These are phyloP conservation scores for Mormyrus hasselquistii DNA, from an alignment of 2,797 vertebrate genomes.

Conservation along the genomic window DNA sequence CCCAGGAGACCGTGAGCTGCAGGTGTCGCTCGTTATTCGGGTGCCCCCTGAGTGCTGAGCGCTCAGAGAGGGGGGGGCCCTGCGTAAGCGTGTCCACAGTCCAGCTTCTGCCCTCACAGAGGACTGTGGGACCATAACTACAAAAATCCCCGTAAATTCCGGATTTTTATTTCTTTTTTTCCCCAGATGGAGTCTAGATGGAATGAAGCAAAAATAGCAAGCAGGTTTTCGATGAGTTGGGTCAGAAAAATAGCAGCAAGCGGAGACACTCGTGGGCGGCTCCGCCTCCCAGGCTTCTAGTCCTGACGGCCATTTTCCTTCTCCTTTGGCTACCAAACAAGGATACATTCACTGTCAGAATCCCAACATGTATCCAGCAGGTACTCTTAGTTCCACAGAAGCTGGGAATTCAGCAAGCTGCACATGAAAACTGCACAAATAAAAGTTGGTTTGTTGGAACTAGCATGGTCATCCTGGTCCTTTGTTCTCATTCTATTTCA, in stretches of 20 bases:
- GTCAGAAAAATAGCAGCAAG: neutral
- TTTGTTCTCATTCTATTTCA: neutral
- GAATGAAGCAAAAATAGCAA: slow-evolving; percentile 5
- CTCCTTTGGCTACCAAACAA: neutral
- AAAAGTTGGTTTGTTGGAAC: neutral
- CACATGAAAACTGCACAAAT: neutral
- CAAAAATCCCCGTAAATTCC: slow-evolving; percentile 28
- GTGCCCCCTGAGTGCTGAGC: slow-evolving; percentile 24
- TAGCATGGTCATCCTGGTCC: neutral
- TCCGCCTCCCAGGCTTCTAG: neutral
- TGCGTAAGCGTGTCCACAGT: neutral
- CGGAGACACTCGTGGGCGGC: neutral
- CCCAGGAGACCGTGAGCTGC: slow-evolving; percentile 34
- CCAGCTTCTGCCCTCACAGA: neutral
- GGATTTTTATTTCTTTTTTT: neutral
- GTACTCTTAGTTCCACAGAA: neutral
- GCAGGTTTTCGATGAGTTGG: neutral
- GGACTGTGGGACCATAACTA: neutral
- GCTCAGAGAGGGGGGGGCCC: neutral
- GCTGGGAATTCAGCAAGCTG: neutral
- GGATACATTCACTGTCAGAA: neutral
- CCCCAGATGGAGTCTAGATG: neutral
- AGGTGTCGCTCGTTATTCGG: slow-evolving; percentile 35
- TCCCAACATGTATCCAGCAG: neutral
- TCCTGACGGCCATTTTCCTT: neutral